Evolutionary conservation across 2,888 invertebrate species (phyloP).

Genomic region (Mythimna loreyi): DNA sequence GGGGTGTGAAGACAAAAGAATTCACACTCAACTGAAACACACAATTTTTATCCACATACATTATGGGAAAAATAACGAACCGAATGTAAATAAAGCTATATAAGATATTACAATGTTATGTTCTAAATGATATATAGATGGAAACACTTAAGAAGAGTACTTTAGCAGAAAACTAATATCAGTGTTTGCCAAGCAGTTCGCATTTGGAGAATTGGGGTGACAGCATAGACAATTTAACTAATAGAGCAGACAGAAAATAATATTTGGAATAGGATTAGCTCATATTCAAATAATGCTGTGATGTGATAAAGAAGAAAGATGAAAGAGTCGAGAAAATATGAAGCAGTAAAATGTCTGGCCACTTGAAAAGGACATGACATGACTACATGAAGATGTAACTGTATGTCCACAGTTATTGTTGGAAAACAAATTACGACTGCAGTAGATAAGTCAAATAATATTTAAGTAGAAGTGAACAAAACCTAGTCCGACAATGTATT

Average conservation of each 20-base stretch:
- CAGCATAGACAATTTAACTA: slow-evolving; percentile 72
- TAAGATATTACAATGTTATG: slow-evolving; percentile 64
- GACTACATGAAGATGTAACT: neutral
- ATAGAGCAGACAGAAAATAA: slow-evolving; percentile 67
- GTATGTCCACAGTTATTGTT: neutral
- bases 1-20: slow-evolving; percentile 56
- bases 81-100: slow-evolving; percentile 59
- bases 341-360: neutral
- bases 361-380: slow-evolving; percentile 10
- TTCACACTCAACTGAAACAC: slow-evolving; percentile 48
- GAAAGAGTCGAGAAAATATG: slow-evolving; percentile 20
- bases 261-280: slow-evolving; percentile 55
- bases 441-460: neutral
- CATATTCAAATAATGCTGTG: slow-evolving; percentile 41
- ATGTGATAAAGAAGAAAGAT: slow-evolving; percentile 29
- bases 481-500: neutral
- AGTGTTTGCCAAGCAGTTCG: slow-evolving; percentile 87
- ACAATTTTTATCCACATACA: slow-evolving; percentile 51
- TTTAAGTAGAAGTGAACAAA: neutral
- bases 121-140: slow-evolving; percentile 81
- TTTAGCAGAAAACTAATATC: slow-evolving; percentile 87
- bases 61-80: slow-evolving; percentile 51
- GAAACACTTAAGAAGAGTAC: slow-evolving; percentile 85
- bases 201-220: slow-evolving; percentile 86
- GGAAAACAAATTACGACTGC: neutral